Evolutionary conservation across 2,888 invertebrate species (phyloP), one percentile per base, ranked within the genome.

Genomic region (Aphelenchoides bicaudatus): DNA sequence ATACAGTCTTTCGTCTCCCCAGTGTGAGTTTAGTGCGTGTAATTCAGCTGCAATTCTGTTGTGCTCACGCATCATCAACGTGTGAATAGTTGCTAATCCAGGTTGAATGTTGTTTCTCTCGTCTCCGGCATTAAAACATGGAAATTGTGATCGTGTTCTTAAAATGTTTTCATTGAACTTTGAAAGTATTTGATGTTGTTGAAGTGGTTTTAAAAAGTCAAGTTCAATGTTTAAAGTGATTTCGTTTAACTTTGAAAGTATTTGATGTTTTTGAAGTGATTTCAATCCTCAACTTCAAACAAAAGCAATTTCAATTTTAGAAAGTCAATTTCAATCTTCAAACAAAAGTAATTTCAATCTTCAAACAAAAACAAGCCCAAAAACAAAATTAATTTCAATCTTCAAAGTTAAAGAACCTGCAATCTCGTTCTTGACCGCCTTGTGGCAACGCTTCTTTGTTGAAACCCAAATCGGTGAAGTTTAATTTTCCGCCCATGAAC

Each of bases 401-500:
- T 10, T 10, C 10, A 10, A 34, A n/a, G 34, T 34, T 10, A 34
- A 34, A 10, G n/a, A 34, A 34, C 34, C 34, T 10, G 58, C 78
- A 78, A 56, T 78, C 75, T 31, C 72, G 60, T 39, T 78, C 78
- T 48, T 78, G 78, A 38, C 66, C 60, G 31, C 78, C 78, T 57
- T 78, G 78, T 1, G 78, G 78, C 13, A 79, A 81, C 1, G 75
- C 78, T 52, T 77, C 69, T 58, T 73, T 74, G 62, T 57, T 60
- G 47, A 39, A 72, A 62, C 76, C 76, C 10, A 76, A 59, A 55
- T 78, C 72, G 2, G 78, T 79, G 59, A 73, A 79, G 56, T 77
- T 78, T 56, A 79, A 56, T 58, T 71, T 70, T 28, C 78, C 78
- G 34, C 63, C 60, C 43, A 63, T 70, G 86, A 88, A 81, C 0